Conservation (phyloP, 2,888 invertebrate genomes). For the Mesorhabditis sp. region DNA sequence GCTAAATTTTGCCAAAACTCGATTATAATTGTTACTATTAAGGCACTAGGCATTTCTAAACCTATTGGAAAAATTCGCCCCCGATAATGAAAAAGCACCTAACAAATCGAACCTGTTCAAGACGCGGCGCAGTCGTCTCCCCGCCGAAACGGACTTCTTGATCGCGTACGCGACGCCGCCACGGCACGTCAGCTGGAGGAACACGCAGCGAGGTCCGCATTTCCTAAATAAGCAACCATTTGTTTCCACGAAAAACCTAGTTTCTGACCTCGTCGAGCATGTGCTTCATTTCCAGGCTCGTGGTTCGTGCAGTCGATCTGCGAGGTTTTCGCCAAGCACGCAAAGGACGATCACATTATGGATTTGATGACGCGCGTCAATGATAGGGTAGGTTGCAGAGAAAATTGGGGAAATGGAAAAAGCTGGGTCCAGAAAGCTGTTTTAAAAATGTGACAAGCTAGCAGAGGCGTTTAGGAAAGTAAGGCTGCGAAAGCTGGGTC, state of each 20-base stretch:
- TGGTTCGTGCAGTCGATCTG: conserved; percentile 58
- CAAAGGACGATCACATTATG: conserved; percentile 36
- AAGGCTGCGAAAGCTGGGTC: too few relatives aligned
- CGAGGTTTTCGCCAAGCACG: conserved; percentile 35
- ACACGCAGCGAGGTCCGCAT: conserved; percentile 24
- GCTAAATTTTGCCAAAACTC: too few relatives aligned
- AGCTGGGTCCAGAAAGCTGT: too few relatives aligned
- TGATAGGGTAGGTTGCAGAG: conserved; percentile 21
- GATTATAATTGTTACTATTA: too few relatives aligned
- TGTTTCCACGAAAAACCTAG: too few relatives aligned
- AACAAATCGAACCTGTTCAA: neutral
- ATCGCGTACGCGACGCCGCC: conserved; percentile 56
- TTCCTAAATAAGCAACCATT: neutral
- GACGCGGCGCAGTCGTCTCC: conserved; percentile 19
- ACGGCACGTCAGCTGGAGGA: conserved; percentile 57
- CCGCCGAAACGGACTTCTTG: conserved; percentile 54
- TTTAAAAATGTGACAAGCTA: too few relatives aligned
- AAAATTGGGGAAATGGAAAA: too few relatives aligned
- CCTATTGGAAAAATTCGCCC: too few relatives aligned
- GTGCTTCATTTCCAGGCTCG: conserved; percentile 28
- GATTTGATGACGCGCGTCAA: conserved; percentile 42
- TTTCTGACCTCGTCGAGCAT: too few relatives aligned
- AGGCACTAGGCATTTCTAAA: too few relatives aligned
- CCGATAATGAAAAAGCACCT: too few relatives aligned
- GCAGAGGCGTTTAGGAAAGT: too few relatives aligned